A percentile compares a stretch with the other conserved stretches of the same genome.
These are phyloP conservation scores for Austrolebias charrua DNA, from an alignment of 2,797 vertebrate species.

Conservation along the genomic window DNA sequence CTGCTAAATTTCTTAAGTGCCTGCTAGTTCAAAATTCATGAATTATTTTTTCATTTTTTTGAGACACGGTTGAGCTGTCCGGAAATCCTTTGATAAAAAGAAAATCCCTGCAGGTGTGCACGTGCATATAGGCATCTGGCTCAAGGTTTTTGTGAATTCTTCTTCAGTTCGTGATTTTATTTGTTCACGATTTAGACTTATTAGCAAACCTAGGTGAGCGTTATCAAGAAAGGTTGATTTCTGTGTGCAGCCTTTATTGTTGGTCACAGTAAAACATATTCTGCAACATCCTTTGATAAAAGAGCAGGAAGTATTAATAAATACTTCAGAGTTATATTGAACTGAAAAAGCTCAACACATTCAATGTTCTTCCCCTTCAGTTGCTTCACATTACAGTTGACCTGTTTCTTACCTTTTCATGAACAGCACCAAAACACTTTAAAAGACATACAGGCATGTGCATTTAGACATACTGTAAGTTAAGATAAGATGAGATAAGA, in stretches of 20 bases:
- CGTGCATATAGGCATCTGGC: slow-evolving; percentile 7
- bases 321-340: background rate
- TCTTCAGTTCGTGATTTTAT: slow-evolving; percentile 11
- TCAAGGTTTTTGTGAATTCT: slow-evolving; percentile 23
- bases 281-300: slow-evolving; percentile 22
- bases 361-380: background rate
- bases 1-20: slow-evolving; percentile 64
- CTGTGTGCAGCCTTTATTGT: slow-evolving; percentile 17
- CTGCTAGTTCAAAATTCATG: slow-evolving; percentile 75
- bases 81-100: slow-evolving; percentile 36
- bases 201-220: slow-evolving; percentile 27
- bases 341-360: background rate
- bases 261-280: slow-evolving; percentile 43
- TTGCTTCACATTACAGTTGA: slow-evolving; percentile 2
- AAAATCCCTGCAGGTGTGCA: slow-evolving; percentile 37
- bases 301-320: slow-evolving; percentile 10
- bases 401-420: slow-evolving; percentile 8
- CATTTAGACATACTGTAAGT: no score
- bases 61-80: slow-evolving; percentile 41
- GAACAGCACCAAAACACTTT: slow-evolving; percentile 1
- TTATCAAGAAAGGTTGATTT: slow-evolving; percentile 27
- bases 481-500: no score
- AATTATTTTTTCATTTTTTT: slow-evolving; percentile 59
- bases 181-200: slow-evolving; percentile 24
- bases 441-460: background rate